These are phyloP conservation scores for Drosophila helvetica DNA, from an alignment of 2,888 invertebrate species.

Conservation along the genomic window DNA sequence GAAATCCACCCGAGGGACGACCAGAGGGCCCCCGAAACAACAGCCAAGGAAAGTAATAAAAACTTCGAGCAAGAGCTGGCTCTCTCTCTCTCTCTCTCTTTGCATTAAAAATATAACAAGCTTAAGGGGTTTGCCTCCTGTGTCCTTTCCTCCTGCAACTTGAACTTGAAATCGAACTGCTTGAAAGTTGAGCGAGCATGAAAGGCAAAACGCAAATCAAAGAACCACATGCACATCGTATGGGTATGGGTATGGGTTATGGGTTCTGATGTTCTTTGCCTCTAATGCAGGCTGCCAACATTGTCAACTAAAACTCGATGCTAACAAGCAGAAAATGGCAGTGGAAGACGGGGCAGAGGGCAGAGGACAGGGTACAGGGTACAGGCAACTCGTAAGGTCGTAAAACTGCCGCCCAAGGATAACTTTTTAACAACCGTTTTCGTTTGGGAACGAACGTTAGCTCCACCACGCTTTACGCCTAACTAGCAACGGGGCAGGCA, in stretches of 20 bases:
- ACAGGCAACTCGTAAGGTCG: constrained; percentile 54
- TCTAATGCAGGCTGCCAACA: constrained; percentile 68
- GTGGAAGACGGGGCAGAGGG: neutral
- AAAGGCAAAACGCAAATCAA: constrained; percentile 52
- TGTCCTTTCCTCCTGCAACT: constrained; percentile 37
- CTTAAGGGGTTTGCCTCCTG: constrained; percentile 29
- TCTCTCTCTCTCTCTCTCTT: constrained; percentile 27
- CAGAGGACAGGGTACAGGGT: constrained; percentile 3
- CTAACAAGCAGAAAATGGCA: constrained; percentile 73
- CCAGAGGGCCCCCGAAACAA: constrained; percentile 33
- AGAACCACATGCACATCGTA: constrained; percentile 36
- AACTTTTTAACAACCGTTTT: constrained; percentile 61
- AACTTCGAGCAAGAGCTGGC: constrained; percentile 39
- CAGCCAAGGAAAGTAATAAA: constrained; percentile 51
- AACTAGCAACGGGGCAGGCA: constrained; percentile 13
- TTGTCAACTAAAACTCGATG: constrained; percentile 68
- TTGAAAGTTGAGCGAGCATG: constrained; percentile 34
- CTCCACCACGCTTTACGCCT: constrained; percentile 17
- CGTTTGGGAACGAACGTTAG: constrained; percentile 13
- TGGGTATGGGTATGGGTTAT: constrained; percentile 8
- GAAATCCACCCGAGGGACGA: constrained; percentile 56
- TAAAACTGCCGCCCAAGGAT: constrained; percentile 68
- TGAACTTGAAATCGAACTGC: constrained; percentile 72
- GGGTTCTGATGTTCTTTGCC: constrained; percentile 43
- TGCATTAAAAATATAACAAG: constrained; percentile 49